Conservation (phyloP, 2,888 invertebrate genomes). For the Ditylenchus weischeri region DNA sequence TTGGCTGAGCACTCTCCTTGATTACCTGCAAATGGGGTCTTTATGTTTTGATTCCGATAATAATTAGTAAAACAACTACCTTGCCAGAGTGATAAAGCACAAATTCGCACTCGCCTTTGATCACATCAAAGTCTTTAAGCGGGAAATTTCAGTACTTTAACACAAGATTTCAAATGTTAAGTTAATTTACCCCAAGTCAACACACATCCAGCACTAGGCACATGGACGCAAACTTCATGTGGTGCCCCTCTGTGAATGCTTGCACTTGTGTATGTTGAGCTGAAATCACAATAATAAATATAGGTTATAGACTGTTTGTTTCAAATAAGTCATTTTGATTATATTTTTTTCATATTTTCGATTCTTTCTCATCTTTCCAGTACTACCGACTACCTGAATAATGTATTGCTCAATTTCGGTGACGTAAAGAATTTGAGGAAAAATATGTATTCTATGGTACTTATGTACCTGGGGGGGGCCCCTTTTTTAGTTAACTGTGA, state of each 20-base stretch:
- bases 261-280: constrained; percentile 60
- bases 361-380: too few species aligned
- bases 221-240: constrained; percentile 66
- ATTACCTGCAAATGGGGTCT: constrained; percentile 15
- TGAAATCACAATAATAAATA: neutral
- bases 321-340: too few species aligned
- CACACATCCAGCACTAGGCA: constrained; percentile 80
- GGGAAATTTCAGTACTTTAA: neutral
- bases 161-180: neutral
- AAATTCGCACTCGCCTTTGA: constrained; percentile 82
- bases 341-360: too few species aligned
- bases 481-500: too few species aligned
- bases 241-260: constrained; percentile 61
- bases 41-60: neutral
- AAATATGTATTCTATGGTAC: too few species aligned
- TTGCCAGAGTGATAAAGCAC: constrained; percentile 59
- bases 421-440: too few species aligned
- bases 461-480: too few species aligned
- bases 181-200: constrained; percentile 71
- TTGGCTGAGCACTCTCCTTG: constrained; percentile 15
- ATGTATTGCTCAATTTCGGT: too few species aligned
- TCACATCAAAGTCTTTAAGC: constrained; percentile 77
- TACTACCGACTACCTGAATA: too few species aligned
- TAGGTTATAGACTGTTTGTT: too few species aligned
- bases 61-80: constrained; percentile 22